These are phyloP conservation scores for Lamellibrachia luymesi DNA, from an alignment of 1,140 invertebrate species.

Conservation along the genomic window DNA sequence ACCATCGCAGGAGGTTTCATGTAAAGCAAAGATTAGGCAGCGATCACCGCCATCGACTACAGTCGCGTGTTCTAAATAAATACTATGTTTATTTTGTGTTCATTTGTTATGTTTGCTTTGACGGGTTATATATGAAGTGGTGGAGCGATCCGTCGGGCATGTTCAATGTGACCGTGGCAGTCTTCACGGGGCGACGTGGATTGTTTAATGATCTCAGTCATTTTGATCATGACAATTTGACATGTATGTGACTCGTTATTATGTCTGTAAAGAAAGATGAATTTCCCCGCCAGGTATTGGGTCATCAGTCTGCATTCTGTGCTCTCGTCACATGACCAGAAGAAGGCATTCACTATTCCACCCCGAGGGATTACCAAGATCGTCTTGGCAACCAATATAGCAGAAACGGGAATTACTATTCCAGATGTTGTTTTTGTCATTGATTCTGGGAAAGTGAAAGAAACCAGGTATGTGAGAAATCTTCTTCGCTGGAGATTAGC, in stretches of 20 bases:
- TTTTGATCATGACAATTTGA: too few relatives aligned
- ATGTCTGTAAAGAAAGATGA: background rate
- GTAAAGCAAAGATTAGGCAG: too few relatives aligned
- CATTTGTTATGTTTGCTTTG: too few relatives aligned
- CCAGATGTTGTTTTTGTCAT: slow-evolving; percentile 91
- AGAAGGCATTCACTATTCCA: slow-evolving; percentile 44
- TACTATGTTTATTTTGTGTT: too few relatives aligned
- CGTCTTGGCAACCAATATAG: slow-evolving; percentile 59
- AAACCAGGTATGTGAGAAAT: slow-evolving; percentile 59
- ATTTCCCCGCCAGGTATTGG: background rate
- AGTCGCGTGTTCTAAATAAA: too few relatives aligned
- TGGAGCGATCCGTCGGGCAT: too few relatives aligned
- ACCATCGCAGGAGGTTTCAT: too few relatives aligned
- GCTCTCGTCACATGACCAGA: slow-evolving; percentile 49
- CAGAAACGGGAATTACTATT: slow-evolving; percentile 76
- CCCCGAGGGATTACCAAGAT: slow-evolving; percentile 54
- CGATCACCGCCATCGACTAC: too few relatives aligned
- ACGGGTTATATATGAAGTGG: too few relatives aligned
- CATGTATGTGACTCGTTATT: background rate
- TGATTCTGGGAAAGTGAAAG: slow-evolving; percentile 77
- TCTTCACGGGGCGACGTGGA: too few relatives aligned
- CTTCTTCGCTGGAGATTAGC: background rate
- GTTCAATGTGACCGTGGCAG: too few relatives aligned
- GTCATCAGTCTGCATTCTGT: slow-evolving; percentile 51
- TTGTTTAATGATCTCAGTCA: too few relatives aligned